These are phyloP conservation scores for Seriola rivoliana DNA, from an alignment of 2,113 vertebrate species.

Conservation along the genomic window DNA sequence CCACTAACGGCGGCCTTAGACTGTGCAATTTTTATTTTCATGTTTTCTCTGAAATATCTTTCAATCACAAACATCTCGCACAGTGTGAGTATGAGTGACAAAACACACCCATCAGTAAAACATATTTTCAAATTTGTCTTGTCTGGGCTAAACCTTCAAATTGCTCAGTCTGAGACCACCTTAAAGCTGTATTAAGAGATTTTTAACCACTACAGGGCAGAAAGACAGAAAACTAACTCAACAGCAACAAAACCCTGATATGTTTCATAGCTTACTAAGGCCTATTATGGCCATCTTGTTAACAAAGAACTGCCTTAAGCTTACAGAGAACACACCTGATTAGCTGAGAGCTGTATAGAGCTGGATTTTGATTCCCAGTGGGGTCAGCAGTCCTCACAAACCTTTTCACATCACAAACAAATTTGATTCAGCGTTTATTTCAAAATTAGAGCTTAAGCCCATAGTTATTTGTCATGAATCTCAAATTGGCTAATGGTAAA, in stretches of 20 bases:
- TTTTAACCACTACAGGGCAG: conserved; percentile 30
- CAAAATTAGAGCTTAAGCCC: not conserved
- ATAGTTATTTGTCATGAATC: conserved; percentile 7
- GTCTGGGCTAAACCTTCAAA: not conserved
- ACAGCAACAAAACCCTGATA: conserved; percentile 16
- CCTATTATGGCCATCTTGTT: conserved; percentile 7
- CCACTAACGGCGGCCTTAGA: conserved; percentile 51
- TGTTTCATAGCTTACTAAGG: conserved; percentile 1
- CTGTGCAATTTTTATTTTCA: conserved; percentile 37
- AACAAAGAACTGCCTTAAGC: conserved; percentile 62
- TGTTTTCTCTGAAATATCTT: conserved; percentile 8
- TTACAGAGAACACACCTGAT: conserved; percentile 23
- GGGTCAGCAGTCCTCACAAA: not conserved
- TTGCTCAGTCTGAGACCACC: conserved; percentile 2
- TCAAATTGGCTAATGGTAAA: conserved; percentile 21
- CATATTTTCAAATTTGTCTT: conserved; percentile 21
- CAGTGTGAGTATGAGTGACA: conserved; percentile 29
- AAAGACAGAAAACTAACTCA: conserved; percentile 11
- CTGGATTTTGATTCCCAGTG: conserved; percentile 10
- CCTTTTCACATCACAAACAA: conserved; percentile 5
- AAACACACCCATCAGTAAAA: conserved; percentile 28
- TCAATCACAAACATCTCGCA: conserved; percentile 36
- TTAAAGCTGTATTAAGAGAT: conserved; percentile 36
- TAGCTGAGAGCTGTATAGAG: conserved; percentile 12
- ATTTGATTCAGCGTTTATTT: conserved; percentile 17